These are phyloP conservation scores for Autographa pulchrina DNA, from an alignment of 2,888 invertebrate genomes.

Conservation along the genomic window DNA sequence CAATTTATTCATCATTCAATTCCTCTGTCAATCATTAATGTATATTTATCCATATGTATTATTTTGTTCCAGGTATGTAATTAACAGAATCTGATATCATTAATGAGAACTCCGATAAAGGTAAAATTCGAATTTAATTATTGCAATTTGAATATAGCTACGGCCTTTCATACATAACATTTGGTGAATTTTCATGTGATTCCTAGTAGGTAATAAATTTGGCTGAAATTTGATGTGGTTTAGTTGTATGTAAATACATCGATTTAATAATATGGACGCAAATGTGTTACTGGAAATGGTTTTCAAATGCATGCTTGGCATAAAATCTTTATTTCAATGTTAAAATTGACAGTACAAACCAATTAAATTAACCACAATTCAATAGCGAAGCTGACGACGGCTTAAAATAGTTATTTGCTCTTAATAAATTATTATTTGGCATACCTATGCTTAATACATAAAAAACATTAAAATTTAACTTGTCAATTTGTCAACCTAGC, in stretches of 20 bases:
- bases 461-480: not conserved
- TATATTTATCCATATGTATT: slow-evolving; percentile 21
- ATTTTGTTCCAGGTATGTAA: slow-evolving; percentile 54
- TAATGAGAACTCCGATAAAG: slow-evolving; percentile 27
- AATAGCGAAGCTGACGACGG: too few species aligned
- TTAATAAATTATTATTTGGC: too few species aligned
- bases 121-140: slow-evolving; percentile 33
- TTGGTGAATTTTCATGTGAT: slow-evolving; percentile 9
- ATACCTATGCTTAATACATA: too few species aligned
- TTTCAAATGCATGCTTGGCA: not conserved
- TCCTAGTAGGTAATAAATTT: not conserved
- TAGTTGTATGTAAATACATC: not conserved
- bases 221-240: not conserved
- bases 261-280: not conserved
- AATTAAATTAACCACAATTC: too few species aligned
- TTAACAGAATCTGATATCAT: slow-evolving; percentile 22
- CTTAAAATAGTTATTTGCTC: too few species aligned
- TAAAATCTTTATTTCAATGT: too few species aligned
- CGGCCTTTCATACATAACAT: not conserved
- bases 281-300: not conserved
- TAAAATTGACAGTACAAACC: too few species aligned
- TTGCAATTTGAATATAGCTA: slow-evolving; percentile 7
- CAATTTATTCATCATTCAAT: not conserved
- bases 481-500: not conserved
- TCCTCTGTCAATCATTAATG: not conserved